phyloP scores from a whole-genome alignment of 2,888 invertebrate genomes.

The Agrilus mali region DNA sequence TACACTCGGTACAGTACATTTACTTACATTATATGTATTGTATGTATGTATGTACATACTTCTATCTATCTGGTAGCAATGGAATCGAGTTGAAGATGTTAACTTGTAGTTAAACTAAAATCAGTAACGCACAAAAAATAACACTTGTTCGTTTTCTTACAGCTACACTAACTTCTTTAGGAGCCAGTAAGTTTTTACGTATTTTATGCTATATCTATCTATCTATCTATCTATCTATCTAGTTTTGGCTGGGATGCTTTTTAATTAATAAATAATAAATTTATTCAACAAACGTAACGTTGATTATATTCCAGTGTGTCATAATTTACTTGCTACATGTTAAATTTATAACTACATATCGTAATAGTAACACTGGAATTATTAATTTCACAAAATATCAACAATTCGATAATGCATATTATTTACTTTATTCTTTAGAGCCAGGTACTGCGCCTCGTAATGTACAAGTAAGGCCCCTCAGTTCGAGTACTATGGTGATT shows the following conservation, averaged over 20 bases:
- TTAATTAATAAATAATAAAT: too few species aligned
- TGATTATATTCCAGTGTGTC: too few species aligned
- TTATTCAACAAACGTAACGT: not conserved
- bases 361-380: too few species aligned
- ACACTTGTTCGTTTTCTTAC: slow-evolving; percentile 17
- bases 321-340: too few species aligned
- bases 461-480: slow-evolving; percentile 86
- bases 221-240: too few species aligned
- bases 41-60: slow-evolving; percentile 5
- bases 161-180: slow-evolving; percentile 38
- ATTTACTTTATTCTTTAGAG: slow-evolving; percentile 47
- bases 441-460: slow-evolving; percentile 92
- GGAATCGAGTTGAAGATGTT: too few species aligned
- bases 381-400: too few species aligned
- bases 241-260: not conserved
- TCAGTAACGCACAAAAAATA: not conserved
- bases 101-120: too few species aligned
- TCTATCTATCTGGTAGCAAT: too few species aligned
- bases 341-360: too few species aligned
- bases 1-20: too few species aligned
- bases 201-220: not conserved
- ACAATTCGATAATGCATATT: not conserved
- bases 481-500: slow-evolving; percentile 92
- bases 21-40: not conserved
- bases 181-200: slow-evolving; percentile 43